Base-by-base conservation (phyloP, 1,140 invertebrate genomes). In the Trypoxylus dichotomus region DNA sequence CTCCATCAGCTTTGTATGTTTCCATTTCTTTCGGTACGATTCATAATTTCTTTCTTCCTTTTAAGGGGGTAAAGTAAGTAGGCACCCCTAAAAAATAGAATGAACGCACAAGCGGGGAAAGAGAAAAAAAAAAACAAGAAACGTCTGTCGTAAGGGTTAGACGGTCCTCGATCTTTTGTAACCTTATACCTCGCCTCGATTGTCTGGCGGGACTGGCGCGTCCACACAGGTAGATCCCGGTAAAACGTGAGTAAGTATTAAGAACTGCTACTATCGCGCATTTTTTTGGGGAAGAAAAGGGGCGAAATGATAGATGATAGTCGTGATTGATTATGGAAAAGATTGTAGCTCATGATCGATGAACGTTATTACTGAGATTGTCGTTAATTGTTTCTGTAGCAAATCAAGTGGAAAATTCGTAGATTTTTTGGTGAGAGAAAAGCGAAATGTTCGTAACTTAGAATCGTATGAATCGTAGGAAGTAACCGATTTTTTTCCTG, bases 101-200 rank as follows among this genome's bases (percentile, higher is more conserved):
- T 37, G 32, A 37, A 37, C 32, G 2, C 32, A 37, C 32, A 8
- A 37, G 32, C 5, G 10, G 0, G 5, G 32, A 37, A 37, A 37
- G 2, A 32, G 32, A 37, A 37, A 37, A 54, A 13, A 47, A n/a
- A 54, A 54, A 54, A 15, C 15, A n/a, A 15, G 47, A 54, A 54
- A n/a, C 47, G 47, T 54, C 47, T 54, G 47, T 54, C 47, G 47
- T 54, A 54, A 54, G 47, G 47, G 47, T 54, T 54, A 54, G 47
- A 54, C 47, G 47, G 47, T n/a, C 15, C 47, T 54, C 15, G 47
- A 19, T 54, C 47, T 54, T 54, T 54, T 54, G 47, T 54, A 54
- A 54, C 47, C 47, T 54, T 54, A 54, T 19, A 54, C 47, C 13
- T 37, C 32, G 32, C 5, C 32, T 8, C 10, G 32, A 37, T 37